Evolutionary conservation across 2,113 vertebrate species (phyloP).

Genomic region (Stegastes partitus): DNA sequence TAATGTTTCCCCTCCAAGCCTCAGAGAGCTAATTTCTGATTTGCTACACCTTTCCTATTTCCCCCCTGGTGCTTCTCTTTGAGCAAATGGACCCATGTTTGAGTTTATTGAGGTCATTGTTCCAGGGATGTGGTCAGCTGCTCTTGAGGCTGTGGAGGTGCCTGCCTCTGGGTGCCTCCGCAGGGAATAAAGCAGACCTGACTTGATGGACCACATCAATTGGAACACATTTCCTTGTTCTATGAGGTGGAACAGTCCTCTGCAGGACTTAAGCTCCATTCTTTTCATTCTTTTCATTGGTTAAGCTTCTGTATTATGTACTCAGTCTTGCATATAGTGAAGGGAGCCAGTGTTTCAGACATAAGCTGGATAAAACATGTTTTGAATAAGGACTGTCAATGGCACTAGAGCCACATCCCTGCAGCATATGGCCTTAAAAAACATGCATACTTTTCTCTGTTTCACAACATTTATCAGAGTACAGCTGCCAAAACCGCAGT

Average conservation of each 20-base stretch:
- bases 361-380: slow-evolving; percentile 56
- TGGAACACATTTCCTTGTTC: slow-evolving; percentile 77
- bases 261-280: slow-evolving; percentile 60
- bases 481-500: slow-evolving; percentile 77
- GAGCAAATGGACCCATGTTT: slow-evolving; percentile 72
- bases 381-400: slow-evolving; percentile 61
- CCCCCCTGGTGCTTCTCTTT: slow-evolving; percentile 61
- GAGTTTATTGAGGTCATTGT: slow-evolving; percentile 80
- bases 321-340: slow-evolving; percentile 48
- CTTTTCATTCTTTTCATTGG: slow-evolving; percentile 63
- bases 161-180: slow-evolving; percentile 57
- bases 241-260: slow-evolving; percentile 74
- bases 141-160: slow-evolving; percentile 63
- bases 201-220: slow-evolving; percentile 74
- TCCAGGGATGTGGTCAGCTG: slow-evolving; percentile 77
- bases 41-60: slow-evolving; percentile 60
- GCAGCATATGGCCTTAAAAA: slow-evolving; percentile 66
- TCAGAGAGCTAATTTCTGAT: slow-evolving; percentile 70
- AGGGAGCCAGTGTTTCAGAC: slow-evolving; percentile 58
- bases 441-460: slow-evolving; percentile 76
- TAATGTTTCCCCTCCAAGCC: slow-evolving; percentile 70
- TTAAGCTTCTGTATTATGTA: slow-evolving; percentile 69
- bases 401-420: slow-evolving; percentile 62
- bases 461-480: slow-evolving; percentile 77
- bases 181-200: slow-evolving; percentile 55